phyloP scores from a whole-genome alignment of 2,113 vertebrate genomes.

The Odobenus rosmarus region DNA sequence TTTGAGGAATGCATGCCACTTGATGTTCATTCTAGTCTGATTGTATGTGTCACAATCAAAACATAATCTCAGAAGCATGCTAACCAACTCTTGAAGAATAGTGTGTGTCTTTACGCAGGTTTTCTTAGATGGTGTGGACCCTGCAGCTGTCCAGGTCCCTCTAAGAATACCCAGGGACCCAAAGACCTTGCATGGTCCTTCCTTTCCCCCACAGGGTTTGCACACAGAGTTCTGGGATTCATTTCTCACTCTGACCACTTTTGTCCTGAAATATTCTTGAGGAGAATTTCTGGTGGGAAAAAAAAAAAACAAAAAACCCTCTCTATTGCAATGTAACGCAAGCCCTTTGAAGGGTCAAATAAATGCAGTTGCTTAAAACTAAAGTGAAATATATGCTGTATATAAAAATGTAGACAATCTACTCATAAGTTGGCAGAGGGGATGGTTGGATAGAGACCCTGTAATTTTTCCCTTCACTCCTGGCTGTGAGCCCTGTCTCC shows the following conservation, averaged over 20 bases:
- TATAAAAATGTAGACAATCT: neutral
- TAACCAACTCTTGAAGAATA: neutral
- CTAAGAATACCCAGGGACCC: neutral
- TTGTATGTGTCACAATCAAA: neutral
- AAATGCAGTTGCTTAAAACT: conserved; percentile 24
- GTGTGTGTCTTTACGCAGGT: neutral
- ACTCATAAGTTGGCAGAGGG: neutral
- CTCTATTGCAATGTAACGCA: neutral
- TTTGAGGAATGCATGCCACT: neutral
- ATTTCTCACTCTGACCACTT: neutral
- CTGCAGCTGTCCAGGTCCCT: neutral
- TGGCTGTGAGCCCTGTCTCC: neutral
- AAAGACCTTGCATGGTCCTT: neutral
- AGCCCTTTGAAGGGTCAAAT: neutral
- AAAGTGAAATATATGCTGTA: neutral
- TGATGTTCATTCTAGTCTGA: neutral
- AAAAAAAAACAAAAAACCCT: too few relatives aligned
- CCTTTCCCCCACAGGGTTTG: neutral
- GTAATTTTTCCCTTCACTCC: neutral
- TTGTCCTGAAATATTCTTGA: neutral
- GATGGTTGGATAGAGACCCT: neutral
- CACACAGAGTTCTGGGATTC: neutral
- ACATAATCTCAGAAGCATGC: neutral
- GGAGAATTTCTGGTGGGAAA: neutral
- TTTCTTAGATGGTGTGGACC: neutral